Base-by-base conservation (phyloP, 2,113 vertebrate species). In the Corvus hawaiiensis region DNA sequence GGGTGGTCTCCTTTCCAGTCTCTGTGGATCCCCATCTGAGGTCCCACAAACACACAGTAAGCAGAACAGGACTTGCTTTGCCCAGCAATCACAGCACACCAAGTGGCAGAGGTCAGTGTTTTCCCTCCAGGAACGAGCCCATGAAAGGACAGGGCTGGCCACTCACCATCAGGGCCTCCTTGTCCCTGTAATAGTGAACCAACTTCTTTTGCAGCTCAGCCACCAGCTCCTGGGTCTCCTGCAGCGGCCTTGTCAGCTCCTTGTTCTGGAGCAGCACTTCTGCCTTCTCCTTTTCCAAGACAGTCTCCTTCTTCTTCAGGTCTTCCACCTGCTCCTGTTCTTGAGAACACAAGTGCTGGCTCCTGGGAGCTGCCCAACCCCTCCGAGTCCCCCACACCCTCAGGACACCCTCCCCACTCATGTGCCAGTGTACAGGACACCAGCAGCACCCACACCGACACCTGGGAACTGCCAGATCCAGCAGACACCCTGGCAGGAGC, bases 261-360 rank as follows among this genome's bases (percentile, higher is more conserved):
- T 97, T 98, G 93, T 99, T 99, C 77, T 99, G 98, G 3, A 92
- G 16, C 51, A 97, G 48, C 78, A 98, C 86, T 13, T 98, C 98
- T 0, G 80, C 88, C 92, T 98, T 98, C 87, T 98, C 98, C 91
- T 97, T 98, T 90, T 98, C 96, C 69, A 98, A 61, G 3, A 90
- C 80, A 26, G 94, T 95, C 46, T 98, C 98, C 62, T 94, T 98
- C 78, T 90, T 97, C 88, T 97, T 98, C 97, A 97, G 96, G 16
- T 98, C 98, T 37, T 98, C 97, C 51, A 98, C 94, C 94, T 99
- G 98, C 85, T 98, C 98, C 99, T 99, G 92, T 52, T 74, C 64
- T 88, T 52, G 23, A 56, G 54, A 54, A 88, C 16, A 86, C 12
- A 2, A 39, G 22, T 6, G 5, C n/a, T 39, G 44, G 6, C 28